Base-by-base conservation (phyloP, 2,113 vertebrate species). In the Chaetodon auriga region DNA sequence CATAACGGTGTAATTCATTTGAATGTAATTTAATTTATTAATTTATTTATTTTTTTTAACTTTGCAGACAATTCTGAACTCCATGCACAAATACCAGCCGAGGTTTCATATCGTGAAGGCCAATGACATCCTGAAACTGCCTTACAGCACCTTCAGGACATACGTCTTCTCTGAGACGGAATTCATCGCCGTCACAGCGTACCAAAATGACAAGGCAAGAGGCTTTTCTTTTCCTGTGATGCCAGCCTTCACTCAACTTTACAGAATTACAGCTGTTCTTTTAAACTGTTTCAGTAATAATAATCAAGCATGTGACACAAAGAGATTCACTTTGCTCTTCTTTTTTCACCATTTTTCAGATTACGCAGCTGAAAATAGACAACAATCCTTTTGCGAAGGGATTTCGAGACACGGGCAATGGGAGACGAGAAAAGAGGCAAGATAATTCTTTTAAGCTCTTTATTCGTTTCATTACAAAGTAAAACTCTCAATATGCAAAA, bases 71-170 rank as follows among this genome's bases (percentile, higher is more conserved):
- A 98, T 99, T 90, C 89, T 99, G 83, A 99, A 98, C 93, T 99
- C 98, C 41, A 99, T 99, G 98, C 98, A 99, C 93, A 99, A 98
- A 92, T 99, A 99, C 90, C 98, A 99, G 80, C 98, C 98, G 5
- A 92, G 98, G 30, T 97, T 99, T 82, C 98, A 99, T 83, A 94
- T 99, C 10, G 98, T 98, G 61, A 94, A 96, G 90, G 96, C 97
- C 23, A 97, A 97, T 58, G 97, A 98, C 90, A 95, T 99, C 69
- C 93, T 98, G 81, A 97, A 96, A 87, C 96, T 99, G 25, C 98
- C 98, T 0, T 97, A 97, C 71, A 98, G 97, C 87, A 97, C 97
- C 15, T 99, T 99, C 87, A 95, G 96, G 88, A 99, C 97, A 0
- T 99, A 96, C 36, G 95, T 99, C 65, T 99, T 99, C 88, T 93